Base-by-base conservation (phyloP, 2,888 invertebrate genomes). In the Unio pictorum region DNA sequence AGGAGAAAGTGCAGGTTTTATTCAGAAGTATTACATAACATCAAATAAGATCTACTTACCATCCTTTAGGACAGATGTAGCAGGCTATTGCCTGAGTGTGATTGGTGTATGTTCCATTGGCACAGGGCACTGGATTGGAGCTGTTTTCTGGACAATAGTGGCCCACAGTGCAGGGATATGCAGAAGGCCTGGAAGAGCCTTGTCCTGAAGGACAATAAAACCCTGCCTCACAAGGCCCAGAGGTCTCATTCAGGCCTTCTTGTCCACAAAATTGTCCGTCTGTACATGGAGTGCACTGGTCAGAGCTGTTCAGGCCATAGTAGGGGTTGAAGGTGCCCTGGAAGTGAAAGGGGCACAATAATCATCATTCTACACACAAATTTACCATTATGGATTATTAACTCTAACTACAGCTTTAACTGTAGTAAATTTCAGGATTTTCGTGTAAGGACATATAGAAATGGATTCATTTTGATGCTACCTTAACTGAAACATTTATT, bases 261-360 rank as follows among this genome's bases (percentile, higher is more conserved):
- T 76, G 68, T 26, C 72, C 81, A 73, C 87, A 87, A 71, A 79
- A 87, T 61, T 82, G 76, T 2, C 89, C 88, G 45, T 76, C 74
- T 6, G 85, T 84, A 78, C 88, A 88, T 3, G 73, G 69, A 8
- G 86, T 87, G 73, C 88, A 88, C 30, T 80, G 78, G 26, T 74
- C 74, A 1, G 80, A 68, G 58, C 71, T 74, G 67, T 79, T 82
- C n/a, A 88, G 75, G 54, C 88, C 87, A 6, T 74, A 66, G 75
- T 86, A 84, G 1, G 87, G 84, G 69, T 84, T 88, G 75, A 87
- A 89, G 4, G 88, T 88, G 15, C 88, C 88, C 88, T 88, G 77
- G 6, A 76, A 72, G 66, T 3, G 34, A 77, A 30, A 23, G 60
- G 55, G 0, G 28, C 30, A n/a, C 28, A 30, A 45, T 45, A 45